A percentile compares a stretch with the other conserved stretches of the same genome.
These are phyloP conservation scores for Drosophila eugracilis DNA, from an alignment of 1,140 invertebrate genomes.

Conservation along the genomic window DNA sequence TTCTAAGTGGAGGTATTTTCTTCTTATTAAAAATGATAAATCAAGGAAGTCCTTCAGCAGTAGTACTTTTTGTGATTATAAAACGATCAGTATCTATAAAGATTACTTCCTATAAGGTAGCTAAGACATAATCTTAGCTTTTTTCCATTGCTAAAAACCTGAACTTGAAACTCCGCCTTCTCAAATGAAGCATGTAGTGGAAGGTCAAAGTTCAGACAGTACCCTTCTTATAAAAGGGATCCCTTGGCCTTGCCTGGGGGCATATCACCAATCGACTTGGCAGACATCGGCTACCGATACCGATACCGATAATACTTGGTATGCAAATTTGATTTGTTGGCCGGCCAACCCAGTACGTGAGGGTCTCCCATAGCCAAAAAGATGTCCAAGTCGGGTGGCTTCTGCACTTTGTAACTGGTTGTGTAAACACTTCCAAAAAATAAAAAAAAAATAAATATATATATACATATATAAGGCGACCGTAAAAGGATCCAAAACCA, in stretches of 20 bases:
- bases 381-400: conserved; percentile 53
- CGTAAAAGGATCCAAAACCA: conserved; percentile 21
- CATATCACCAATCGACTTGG: conserved; percentile 16
- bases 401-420: conserved; percentile 83
- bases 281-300: conserved; percentile 7
- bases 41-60: too few species aligned
- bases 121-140: too few species aligned
- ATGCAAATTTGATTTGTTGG: conserved; percentile 82
- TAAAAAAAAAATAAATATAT: conserved; percentile 9
- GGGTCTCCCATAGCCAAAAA: conserved; percentile 29
- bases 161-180: background rate
- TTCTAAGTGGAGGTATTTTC: too few species aligned
- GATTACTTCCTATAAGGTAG: too few species aligned
- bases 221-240: background rate
- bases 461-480: conserved; percentile 24
- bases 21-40: too few species aligned
- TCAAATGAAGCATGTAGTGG: background rate
- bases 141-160: background rate
- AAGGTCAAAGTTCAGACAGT: conserved; percentile 8
- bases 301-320: conserved; percentile 78
- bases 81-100: too few species aligned
- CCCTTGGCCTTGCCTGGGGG: background rate
- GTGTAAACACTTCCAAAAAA: conserved; percentile 69
- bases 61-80: too few species aligned
- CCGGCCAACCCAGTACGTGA: conserved; percentile 54